phyloP scores from a whole-genome alignment of 2,888 invertebrate genomes.

The Acheta domesticus region DNA sequence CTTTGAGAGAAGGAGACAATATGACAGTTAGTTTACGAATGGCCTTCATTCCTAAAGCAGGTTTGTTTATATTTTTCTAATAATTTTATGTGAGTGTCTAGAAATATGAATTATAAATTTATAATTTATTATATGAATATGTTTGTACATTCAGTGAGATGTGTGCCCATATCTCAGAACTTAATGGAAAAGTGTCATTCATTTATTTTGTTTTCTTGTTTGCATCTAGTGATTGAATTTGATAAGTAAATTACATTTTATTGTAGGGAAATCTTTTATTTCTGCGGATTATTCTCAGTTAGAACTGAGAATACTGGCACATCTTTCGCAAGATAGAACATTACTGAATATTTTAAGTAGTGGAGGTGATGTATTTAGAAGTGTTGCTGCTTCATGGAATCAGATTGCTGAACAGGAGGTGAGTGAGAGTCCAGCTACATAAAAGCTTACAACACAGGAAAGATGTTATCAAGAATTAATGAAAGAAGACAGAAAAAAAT shows the following conservation, averaged over 20 bases:
- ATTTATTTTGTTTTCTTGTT: conserved; percentile 19
- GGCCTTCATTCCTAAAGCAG: conserved; percentile 60
- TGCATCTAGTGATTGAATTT: neutral
- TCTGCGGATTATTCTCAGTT: conserved; percentile 96
- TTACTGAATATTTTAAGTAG: conserved; percentile 56
- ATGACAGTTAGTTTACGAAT: conserved; percentile 47
- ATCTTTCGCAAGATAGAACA: conserved; percentile 74
- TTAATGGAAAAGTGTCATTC: neutral
- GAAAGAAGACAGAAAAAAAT: too few species aligned
- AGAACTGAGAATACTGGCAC: conserved; percentile 89
- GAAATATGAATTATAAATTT: too few species aligned
- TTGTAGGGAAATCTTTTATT: conserved; percentile 60
- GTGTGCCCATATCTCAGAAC: too few species aligned
- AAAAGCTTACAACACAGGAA: too few species aligned
- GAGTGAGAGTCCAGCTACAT: conserved; percentile 33
- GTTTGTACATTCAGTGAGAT: too few species aligned
- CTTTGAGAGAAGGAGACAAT: conserved; percentile 41
- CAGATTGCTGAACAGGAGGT: conserved; percentile 61
- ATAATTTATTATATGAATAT: too few species aligned
- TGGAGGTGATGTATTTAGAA: conserved; percentile 73
- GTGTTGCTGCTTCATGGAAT: conserved; percentile 84
- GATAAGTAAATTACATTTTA: neutral
- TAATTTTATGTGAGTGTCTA: neutral
- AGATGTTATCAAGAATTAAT: too few species aligned
- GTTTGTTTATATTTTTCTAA: conserved; percentile 33